These are phyloP conservation scores for Lydus trimaculatus DNA, from an alignment of 2,888 invertebrate species.

Conservation along the genomic window DNA sequence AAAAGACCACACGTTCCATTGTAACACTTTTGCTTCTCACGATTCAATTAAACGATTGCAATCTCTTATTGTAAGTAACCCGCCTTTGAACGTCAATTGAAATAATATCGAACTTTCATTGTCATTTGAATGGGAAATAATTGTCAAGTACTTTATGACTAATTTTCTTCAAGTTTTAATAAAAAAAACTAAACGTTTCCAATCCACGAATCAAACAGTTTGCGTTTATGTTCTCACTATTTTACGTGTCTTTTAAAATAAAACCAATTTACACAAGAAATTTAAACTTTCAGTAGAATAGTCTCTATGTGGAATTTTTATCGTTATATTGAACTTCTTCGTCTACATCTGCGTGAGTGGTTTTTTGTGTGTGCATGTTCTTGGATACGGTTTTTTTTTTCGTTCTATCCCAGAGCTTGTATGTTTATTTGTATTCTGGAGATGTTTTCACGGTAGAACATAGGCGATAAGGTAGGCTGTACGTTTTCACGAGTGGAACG, in stretches of 20 bases:
- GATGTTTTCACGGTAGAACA: not conserved
- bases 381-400: not conserved
- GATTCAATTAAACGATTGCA: no score
- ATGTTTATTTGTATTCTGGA: not conserved
- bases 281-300: not conserved
- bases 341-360: not conserved
- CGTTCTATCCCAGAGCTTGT: not conserved
- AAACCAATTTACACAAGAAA: not conserved
- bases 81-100: not conserved
- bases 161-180: not conserved
- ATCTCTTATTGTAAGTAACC: not conserved
- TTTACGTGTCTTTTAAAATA: no score
- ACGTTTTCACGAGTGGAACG: conserved; percentile 2
- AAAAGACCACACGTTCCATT: not conserved
- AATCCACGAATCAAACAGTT: not conserved
- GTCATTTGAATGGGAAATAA: no score
- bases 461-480: conserved; percentile 7
- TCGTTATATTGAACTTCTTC: not conserved
- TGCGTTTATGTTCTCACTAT: no score
- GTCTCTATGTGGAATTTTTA: not conserved
- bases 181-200: not conserved
- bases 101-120: no score
- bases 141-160: no score
- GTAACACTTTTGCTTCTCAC: not conserved
- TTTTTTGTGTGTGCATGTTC: not conserved